Percentiles rank a stretch among this genome's conserved stretches.
These are phyloP conservation scores for Fragariocoptes setiger DNA, from an alignment of 1,140 invertebrate species.

Conservation along the genomic window DNA sequence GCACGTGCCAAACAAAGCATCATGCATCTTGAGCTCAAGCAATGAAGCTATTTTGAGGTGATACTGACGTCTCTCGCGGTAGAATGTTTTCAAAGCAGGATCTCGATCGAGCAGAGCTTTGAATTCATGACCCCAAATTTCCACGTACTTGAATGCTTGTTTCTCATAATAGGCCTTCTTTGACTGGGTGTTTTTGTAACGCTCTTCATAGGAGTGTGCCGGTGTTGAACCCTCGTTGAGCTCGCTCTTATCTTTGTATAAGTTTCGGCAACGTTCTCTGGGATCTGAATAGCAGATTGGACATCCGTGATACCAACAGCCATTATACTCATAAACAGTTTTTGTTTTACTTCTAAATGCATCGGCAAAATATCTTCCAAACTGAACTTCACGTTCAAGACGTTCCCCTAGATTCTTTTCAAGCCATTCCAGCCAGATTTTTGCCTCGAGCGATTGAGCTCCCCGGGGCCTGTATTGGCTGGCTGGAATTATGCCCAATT, in stretches of 20 bases:
- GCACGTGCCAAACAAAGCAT: constrained; percentile 7
- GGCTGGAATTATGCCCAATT: constrained; percentile 1
- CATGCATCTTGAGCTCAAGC: not conserved
- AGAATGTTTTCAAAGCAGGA: too few species aligned
- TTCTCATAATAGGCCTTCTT: not conserved
- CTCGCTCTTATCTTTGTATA: not conserved
- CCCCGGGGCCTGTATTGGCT: not conserved
- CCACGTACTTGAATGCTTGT: not conserved
- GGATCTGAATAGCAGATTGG: not conserved
- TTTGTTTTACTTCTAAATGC: not conserved
- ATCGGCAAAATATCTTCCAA: constrained; percentile 4
- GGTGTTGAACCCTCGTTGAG: not conserved
- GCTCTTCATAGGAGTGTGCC: not conserved
- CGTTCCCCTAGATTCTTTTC: not conserved
- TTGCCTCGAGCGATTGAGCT: not conserved
- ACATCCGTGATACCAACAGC: constrained; percentile 5
- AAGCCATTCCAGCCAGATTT: constrained; percentile 1
- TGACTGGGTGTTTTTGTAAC: not conserved
- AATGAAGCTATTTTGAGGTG: too few species aligned
- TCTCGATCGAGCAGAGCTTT: too few species aligned
- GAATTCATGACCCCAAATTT: constrained; percentile 3
- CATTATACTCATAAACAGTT: constrained; percentile 2
- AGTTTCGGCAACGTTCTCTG: not conserved
- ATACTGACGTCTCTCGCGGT: too few species aligned
- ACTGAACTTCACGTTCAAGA: not conserved